Conservation (phyloP, 2,113 vertebrate species). For the Bubalus kerabau region DNA sequence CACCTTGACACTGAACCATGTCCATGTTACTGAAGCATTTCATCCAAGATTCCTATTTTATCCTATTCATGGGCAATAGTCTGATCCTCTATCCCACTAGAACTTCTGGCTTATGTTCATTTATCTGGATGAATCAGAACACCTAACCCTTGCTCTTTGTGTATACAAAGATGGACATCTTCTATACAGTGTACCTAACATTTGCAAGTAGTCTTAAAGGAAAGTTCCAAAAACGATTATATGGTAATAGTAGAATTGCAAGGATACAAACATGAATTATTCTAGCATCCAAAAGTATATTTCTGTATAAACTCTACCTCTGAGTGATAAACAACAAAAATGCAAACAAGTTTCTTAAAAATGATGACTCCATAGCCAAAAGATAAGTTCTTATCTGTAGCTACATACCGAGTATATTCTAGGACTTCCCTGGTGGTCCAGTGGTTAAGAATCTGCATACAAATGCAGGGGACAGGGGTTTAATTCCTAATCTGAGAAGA, state of each 20-base stretch:
- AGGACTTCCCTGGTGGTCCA: background rate
- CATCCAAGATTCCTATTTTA: background rate
- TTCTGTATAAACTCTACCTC: constrained; percentile 5
- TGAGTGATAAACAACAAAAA: constrained; percentile 29
- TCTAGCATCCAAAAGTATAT: background rate
- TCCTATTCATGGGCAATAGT: background rate
- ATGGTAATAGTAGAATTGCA: background rate
- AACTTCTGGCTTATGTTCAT: background rate
- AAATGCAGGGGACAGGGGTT: background rate
- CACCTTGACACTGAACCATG: background rate
- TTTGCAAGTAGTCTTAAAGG: background rate
- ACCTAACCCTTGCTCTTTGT: background rate
- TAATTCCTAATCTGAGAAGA: background rate
- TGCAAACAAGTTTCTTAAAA: background rate
- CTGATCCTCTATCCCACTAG: background rate
- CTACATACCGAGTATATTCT: background rate
- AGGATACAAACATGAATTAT: background rate
- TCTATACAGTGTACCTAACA: background rate
- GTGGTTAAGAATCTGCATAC: background rate
- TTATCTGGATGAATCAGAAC: background rate
- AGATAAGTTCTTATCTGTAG: constrained; percentile 4
- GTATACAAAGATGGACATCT: background rate
- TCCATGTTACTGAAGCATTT: background rate
- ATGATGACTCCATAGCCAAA: background rate
- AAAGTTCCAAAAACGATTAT: background rate